Evolutionary conservation across 2,888 invertebrate genomes (phyloP), one percentile per base, ranked within the genome.

Genomic region (Ischnura elegans): DNA sequence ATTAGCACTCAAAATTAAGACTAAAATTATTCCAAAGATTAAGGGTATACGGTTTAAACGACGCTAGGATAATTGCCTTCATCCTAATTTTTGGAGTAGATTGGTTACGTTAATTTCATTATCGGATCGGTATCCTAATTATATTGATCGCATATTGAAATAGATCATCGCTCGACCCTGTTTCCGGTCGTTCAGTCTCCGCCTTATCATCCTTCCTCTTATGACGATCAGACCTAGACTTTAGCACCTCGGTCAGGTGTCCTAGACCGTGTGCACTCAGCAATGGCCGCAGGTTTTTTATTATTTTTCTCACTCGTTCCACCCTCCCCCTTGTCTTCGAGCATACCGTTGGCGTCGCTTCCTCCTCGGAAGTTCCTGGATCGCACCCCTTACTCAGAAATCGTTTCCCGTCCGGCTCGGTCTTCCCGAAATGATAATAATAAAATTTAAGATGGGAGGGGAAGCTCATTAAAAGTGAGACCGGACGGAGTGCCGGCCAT

Each of bases 371-470:
- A 51, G 51, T 51, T 51, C 51, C 19, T 51, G 51, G 51, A 13
- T 51, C 51, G 51, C 51, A 51, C 51, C 51, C 43, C 36, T 42
- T 21, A 13, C 46, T 43, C 45, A 19, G 25, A 76, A 76, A 4
- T 76, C 25, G 45, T n/a, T 86, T 45, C 86, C 86, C 46, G n/a
- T 46, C 45, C 76, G 10, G 13, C 86, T 86, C 19, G 25, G 43
- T 46, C 86, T 45, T 86, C 86, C 86, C 45, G 45, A 86, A 86
- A 86, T 86, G 46, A 86, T 86, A 43, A 86, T 76, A 76, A 76
- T 76, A 76, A 76, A 76, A 36, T 16, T 29, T 51, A 19, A 19
- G 47, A 19, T 3, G 51, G 51, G 8, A 8, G 8, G 76, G 13
- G 13, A 46, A 45, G 46, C 86, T 86, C 86, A 86, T 86, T 86